phyloP scores from a whole-genome alignment of 2,888 invertebrate genomes.

The Cyclophora albipunctata region DNA sequence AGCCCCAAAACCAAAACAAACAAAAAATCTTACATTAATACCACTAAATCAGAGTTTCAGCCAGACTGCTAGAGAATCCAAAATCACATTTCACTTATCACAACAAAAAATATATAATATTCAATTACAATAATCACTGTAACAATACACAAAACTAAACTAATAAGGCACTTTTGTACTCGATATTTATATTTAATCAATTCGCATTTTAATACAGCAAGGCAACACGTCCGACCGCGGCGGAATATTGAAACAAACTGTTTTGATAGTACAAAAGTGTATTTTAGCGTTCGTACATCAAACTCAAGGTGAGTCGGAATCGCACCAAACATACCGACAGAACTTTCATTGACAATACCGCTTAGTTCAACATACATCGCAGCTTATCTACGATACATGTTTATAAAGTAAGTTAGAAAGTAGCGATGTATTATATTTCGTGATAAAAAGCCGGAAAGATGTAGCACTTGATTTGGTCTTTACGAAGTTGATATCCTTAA shows the following conservation, averaged over 20 bases:
- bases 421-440: too few relatives aligned
- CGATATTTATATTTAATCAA: neutral
- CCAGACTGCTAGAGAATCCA: too few relatives aligned
- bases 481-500: constrained; percentile 43
- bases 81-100: too few relatives aligned
- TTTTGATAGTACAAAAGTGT: constrained; percentile 54
- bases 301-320: constrained; percentile 61
- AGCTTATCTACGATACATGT: constrained; percentile 11
- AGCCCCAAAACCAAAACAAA: too few relatives aligned
- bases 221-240: constrained; percentile 42
- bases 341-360: constrained; percentile 34
- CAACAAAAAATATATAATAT: too few relatives aligned
- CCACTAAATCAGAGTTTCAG: too few relatives aligned
- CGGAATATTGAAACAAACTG: constrained; percentile 51
- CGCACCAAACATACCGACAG: constrained; percentile 38
- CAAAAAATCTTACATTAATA: too few relatives aligned
- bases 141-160: too few relatives aligned
- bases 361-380: constrained; percentile 30
- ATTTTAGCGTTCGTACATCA: constrained; percentile 64
- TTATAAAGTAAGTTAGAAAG: too few relatives aligned
- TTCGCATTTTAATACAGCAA: too few relatives aligned
- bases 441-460: too few relatives aligned
- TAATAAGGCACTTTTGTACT: constrained; percentile 32
- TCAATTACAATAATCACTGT: too few relatives aligned
- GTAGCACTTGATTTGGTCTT: constrained; percentile 10